Base-by-base conservation (phyloP, 2,113 vertebrate species). In the Leptocoma aspasia region DNA sequence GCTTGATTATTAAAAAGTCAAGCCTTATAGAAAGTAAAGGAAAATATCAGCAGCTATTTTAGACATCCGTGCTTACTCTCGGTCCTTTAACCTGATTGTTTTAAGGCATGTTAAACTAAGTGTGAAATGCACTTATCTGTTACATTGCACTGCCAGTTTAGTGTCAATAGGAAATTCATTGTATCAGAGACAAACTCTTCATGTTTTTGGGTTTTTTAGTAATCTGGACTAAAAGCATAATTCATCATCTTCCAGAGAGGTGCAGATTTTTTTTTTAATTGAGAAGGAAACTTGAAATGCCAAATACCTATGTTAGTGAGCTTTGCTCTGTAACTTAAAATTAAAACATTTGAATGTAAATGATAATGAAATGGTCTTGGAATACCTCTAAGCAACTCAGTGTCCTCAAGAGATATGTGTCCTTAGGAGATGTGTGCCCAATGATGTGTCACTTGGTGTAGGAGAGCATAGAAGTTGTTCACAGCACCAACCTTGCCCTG, bases 1-100 rank as follows among this genome's bases (percentile, higher is more conserved):
- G 24, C n/a, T 47, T 92, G 84, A 54, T 82, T 81, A 93, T 90
- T 94, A 93, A 91, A 52, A 88, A 93, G 70, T 70, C 52, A 85
- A 93, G 82, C 59, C 47, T 73, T 73, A 61, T 31, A 88, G 64
- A 88, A 93, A 90, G 41, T 30, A 73, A 90, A 85, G 66, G 50
- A 53, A 91, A 95, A 54, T 77, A 91, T 26, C 45, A 85, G 42
- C 33, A 73, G 82, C 82, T 93, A 53, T 86, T 94, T 92, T 75
- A 69, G 28, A 56, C n/a, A n/a, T 54, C 77, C 3, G 12, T 73
- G 24, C 77, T 83, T 91, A 59, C 27, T 81, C 35, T 92, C 7
- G 3, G 35, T 90, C 60, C 72, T 86, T 83, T 83, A 88, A 81
- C 53, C 26, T 71, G 49, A 44, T 71, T 88, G 60, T 77, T 94